Base-by-base conservation (phyloP, 92 coral and sea anemone genomes). In the Nematostella vectensis region DNA sequence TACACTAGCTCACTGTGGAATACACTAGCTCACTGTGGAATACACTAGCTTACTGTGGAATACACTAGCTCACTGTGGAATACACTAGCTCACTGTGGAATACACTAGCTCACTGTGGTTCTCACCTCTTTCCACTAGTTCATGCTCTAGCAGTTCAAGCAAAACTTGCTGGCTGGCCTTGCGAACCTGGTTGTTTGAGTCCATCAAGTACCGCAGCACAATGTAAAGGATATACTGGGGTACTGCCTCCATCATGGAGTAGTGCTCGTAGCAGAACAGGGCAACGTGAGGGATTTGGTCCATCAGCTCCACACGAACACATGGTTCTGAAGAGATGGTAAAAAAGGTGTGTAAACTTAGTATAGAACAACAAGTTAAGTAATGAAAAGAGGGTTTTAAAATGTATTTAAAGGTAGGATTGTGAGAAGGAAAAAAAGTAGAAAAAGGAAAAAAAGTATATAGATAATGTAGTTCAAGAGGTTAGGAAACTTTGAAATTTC, bases 261-360 rank as follows among this genome's bases (percentile, higher is more conserved):
- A 75, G 44, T 93, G 88, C 31, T 93, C 99, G 61, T 86, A 88
- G 47, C 99, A 93, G 24, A 77, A 83, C 21, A 93, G 83, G 10
- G 99, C 99, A 2, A 93, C 94, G 69, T 93, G 96, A 1, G 99
- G 99, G 15, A 93, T 86, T 65, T 93, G 99, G 22, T 93, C 99
- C 99, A 93, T 93, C 8, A 93, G 74, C 62, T 93, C 99, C 25
- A 93, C 95, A 28, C 99, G 83, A 6, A 93, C 99, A 57, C 88
- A 78, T 16, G 99, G 96, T 48, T 93, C 99, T 93, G 51, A 22
- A 63, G 54, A 54, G 57, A 30, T 2, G n/a, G n/a, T n/a, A n/a
- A n/a, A n/a, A n/a, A n/a, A n/a, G 31, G 29, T 26, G 13, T 24
- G 29, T 25, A 1, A 50, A 9, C 15, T n/a, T n/a, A n/a, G n/a